phyloP scores from a whole-genome alignment of 1,140 invertebrate species.

The Sitophilus oryzae region DNA sequence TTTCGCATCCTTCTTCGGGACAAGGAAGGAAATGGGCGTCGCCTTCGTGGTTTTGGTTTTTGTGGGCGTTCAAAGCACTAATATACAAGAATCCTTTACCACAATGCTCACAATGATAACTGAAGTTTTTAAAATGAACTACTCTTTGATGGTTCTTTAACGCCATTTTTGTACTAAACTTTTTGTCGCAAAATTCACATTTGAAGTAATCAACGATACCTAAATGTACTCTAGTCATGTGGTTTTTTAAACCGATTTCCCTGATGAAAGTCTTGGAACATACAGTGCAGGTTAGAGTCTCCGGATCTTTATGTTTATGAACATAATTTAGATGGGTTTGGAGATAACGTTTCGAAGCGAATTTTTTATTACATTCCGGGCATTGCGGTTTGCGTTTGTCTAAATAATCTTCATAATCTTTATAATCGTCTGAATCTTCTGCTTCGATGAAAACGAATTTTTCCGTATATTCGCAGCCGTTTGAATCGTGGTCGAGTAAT shows the following conservation, averaged over 20 bases:
- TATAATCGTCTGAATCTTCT: no score
- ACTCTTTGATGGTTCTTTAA: conserved; percentile 7
- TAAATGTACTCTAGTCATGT: not conserved
- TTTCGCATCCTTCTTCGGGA: conserved; percentile 22
- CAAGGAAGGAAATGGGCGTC: conserved; percentile 13
- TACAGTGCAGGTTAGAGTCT: not conserved
- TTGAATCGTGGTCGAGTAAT: not conserved
- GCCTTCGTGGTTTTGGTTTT: conserved; percentile 13
- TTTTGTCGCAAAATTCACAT: conserved; percentile 2
- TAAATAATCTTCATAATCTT: no score
- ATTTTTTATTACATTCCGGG: not conserved
- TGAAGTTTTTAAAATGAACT: conserved; percentile 11
- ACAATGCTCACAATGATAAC: conserved; percentile 18
- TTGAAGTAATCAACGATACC: not conserved
- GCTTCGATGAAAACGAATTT: not conserved
- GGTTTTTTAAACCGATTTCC: not conserved
- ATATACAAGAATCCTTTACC: conserved; percentile 8
- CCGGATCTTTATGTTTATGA: not conserved
- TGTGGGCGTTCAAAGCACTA: conserved; percentile 7
- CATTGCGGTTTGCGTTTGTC: not conserved
- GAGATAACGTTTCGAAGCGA: not conserved
- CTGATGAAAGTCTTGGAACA: not conserved
- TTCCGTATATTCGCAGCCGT: no score
- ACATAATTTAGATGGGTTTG: not conserved
- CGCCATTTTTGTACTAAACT: not conserved